phyloP scores from a whole-genome alignment of 1,140 invertebrate species.

The Thrips palmi region DNA sequence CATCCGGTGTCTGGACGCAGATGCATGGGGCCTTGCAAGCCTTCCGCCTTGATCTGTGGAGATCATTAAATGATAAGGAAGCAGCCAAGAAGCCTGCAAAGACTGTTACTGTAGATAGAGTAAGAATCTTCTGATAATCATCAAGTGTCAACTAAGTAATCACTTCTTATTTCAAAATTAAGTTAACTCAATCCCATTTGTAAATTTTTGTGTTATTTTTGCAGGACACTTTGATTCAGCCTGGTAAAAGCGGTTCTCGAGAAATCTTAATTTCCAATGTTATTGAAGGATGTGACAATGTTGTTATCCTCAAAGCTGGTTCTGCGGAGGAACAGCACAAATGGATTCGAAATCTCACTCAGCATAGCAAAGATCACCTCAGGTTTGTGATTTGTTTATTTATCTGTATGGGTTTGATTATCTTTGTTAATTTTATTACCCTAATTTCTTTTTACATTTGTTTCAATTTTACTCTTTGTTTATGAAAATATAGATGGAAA shows the following conservation, averaged over 20 bases:
- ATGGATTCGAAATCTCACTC: constrained; percentile 27
- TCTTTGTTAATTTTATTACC: neutral
- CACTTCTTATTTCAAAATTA: constrained; percentile 6
- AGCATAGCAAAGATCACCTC: constrained; percentile 29
- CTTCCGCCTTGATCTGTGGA: constrained; percentile 20
- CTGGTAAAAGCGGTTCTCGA: constrained; percentile 20
- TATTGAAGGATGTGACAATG: constrained; percentile 22
- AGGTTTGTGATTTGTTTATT: constrained; percentile 13
- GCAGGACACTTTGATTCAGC: constrained; percentile 24
- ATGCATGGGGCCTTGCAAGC: constrained; percentile 13
- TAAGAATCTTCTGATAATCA: constrained; percentile 13
- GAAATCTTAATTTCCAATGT: constrained; percentile 25
- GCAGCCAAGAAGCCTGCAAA: constrained; percentile 19
- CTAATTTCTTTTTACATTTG: neutral
- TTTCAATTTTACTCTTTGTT: neutral
- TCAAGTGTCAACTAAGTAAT: neutral
- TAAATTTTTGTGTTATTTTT: constrained; percentile 12
- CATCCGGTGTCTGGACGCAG: constrained; percentile 12
- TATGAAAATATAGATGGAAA: constrained; percentile 29
- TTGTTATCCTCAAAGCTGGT: constrained; percentile 21
- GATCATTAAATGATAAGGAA: constrained; percentile 24
- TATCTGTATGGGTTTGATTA: neutral
- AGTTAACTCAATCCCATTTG: no score
- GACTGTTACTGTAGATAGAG: constrained; percentile 22
- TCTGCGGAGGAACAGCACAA: constrained; percentile 25